Percentiles rank a stretch among this genome's conserved stretches.
Conservation (phyloP, 2,113 vertebrate species). For the Anseranas semipalmata region DNA sequence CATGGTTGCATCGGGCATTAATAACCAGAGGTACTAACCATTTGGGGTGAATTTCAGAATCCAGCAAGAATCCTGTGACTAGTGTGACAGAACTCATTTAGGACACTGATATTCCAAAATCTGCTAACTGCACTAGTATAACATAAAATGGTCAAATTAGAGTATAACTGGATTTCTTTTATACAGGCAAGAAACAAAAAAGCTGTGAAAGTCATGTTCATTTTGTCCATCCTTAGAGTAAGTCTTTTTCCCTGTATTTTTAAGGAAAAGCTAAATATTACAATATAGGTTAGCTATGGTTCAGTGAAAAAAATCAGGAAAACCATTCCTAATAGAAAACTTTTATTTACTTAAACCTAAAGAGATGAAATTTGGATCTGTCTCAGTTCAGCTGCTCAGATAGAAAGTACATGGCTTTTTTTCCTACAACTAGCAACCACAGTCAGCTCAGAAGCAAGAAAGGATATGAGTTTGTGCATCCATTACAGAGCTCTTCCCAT, state of each 20-base stretch:
- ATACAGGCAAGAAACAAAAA: background rate
- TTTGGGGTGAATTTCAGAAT: background rate
- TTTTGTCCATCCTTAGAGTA: slow-evolving; percentile 13
- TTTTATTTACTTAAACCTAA: background rate
- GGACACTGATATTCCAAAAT: background rate
- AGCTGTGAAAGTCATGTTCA: background rate
- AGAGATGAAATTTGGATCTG: background rate
- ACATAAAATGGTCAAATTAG: background rate
- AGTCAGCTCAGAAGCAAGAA: background rate
- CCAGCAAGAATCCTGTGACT: background rate
- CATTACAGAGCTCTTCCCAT: background rate
- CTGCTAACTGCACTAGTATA: background rate
- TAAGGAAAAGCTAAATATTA: slow-evolving; percentile 16
- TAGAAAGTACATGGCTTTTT: background rate
- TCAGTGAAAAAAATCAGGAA: background rate
- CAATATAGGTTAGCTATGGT: background rate
- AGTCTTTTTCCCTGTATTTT: background rate
- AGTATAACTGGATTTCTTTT: slow-evolving; percentile 10
- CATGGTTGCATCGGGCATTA: background rate
- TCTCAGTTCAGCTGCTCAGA: background rate
- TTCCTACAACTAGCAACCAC: background rate
- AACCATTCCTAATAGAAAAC: background rate
- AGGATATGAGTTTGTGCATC: background rate
- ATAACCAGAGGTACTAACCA: background rate
- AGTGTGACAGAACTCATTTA: background rate